Percentiles rank a stretch among this genome's conserved stretches.
phyloP scores from a whole-genome alignment of 2,113 vertebrate genomes.

The Globicephala melas region DNA sequence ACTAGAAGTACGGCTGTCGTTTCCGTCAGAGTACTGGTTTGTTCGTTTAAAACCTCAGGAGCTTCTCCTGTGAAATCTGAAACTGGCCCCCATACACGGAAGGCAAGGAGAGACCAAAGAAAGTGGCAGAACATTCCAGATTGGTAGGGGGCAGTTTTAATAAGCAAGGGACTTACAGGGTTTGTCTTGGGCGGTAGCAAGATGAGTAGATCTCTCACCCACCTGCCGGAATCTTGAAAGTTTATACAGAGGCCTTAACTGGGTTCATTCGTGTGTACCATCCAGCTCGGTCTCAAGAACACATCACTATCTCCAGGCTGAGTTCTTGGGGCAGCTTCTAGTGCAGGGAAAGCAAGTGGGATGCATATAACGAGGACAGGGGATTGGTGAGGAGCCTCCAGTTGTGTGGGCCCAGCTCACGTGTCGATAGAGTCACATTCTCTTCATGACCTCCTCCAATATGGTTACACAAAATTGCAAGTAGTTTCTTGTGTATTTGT shows the following conservation, averaged over 20 bases:
- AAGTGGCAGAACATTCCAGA: neutral
- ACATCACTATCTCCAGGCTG: neutral
- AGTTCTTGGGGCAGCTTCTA: neutral
- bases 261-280: neutral
- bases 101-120: neutral
- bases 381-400: neutral
- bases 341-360: neutral
- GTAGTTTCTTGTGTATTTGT: neutral
- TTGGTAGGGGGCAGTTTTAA: neutral
- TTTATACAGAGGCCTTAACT: neutral
- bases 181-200: neutral
- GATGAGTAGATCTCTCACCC: no score
- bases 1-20: neutral
- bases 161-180: neutral
- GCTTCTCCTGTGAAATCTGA: neutral
- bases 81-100: neutral
- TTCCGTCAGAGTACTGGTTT: neutral
- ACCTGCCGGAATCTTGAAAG: neutral
- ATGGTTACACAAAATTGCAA: neutral
- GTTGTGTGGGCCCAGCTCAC: neutral
- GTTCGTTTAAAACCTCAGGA: neutral
- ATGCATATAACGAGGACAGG: neutral
- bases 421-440: neutral
- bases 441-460: neutral
- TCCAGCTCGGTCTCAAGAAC: neutral